These are phyloP conservation scores for Alcedo atthis DNA, from an alignment of 2,797 vertebrate species.

Conservation along the genomic window DNA sequence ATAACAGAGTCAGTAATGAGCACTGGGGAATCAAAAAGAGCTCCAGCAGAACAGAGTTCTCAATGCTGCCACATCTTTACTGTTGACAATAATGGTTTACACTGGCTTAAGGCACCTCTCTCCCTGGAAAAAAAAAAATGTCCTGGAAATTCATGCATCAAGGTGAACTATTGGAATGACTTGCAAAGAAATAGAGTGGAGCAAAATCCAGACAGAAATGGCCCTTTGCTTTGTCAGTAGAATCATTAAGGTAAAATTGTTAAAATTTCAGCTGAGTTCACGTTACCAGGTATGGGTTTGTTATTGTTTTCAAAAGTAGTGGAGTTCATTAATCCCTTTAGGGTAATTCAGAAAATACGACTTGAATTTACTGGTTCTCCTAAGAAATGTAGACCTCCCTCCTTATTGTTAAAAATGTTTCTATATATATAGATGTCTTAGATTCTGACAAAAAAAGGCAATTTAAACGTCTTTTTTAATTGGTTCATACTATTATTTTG, in stretches of 20 bases:
- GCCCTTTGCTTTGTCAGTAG: neutral
- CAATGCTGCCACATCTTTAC: neutral
- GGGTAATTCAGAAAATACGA: neutral
- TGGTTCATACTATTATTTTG: neutral
- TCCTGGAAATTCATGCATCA: neutral
- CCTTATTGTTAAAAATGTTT: neutral
- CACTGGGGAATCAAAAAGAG: neutral
- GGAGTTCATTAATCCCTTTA: neutral
- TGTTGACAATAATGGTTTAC: neutral
- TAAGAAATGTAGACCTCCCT: neutral
- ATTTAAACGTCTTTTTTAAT: neutral
- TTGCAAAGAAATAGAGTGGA: neutral
- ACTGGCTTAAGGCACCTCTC: neutral
- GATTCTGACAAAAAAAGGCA: neutral
- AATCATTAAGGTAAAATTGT: neutral
- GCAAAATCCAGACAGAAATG: neutral
- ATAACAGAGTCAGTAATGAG: neutral
- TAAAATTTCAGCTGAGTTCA: neutral
- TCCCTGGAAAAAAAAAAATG: neutral
- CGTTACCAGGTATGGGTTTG: neutral
- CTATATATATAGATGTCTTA: rapidly evolving
- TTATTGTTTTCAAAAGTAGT: neutral
- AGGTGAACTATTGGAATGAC: neutral
- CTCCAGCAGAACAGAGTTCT: neutral
- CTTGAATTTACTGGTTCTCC: neutral